Percentiles rank a stretch among this genome's conserved stretches.
These are phyloP conservation scores for Tragelaphus strepsiceros DNA, from an alignment of 2,113 vertebrate genomes.

Conservation along the genomic window DNA sequence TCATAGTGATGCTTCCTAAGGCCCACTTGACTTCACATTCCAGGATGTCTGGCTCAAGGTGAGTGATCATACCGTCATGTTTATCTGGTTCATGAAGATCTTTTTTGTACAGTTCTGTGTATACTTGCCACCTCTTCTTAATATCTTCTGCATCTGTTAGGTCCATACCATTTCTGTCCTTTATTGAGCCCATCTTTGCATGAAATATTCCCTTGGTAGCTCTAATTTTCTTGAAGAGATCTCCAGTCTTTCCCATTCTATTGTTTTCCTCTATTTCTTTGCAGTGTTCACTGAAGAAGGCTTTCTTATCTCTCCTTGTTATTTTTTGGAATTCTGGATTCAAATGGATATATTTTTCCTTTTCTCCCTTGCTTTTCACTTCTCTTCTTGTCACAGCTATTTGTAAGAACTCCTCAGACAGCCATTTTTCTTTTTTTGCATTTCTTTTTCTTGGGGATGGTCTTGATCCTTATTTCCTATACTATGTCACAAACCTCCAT, in stretches of 20 bases:
- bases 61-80: rapidly evolving
- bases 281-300: background rate
- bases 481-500: background rate
- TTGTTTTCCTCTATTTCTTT: background rate
- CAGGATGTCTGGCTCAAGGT: background rate
- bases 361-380: background rate
- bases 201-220: background rate
- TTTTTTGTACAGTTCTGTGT: background rate
- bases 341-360: background rate
- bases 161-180: background rate
- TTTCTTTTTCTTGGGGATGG: background rate
- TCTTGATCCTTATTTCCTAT: background rate
- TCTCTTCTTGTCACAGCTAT: background rate
- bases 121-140: background rate
- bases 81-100: background rate
- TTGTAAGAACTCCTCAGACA: background rate
- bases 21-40: background rate
- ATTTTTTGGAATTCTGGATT: background rate
- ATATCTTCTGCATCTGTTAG: background rate
- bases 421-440: background rate
- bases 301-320: background rate
- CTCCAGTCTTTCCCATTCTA: background rate
- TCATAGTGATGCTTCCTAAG: background rate
- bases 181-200: background rate
- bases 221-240: background rate